Base-by-base conservation (phyloP, 2,888 invertebrate genomes). In the Rhagium mordax region DNA sequence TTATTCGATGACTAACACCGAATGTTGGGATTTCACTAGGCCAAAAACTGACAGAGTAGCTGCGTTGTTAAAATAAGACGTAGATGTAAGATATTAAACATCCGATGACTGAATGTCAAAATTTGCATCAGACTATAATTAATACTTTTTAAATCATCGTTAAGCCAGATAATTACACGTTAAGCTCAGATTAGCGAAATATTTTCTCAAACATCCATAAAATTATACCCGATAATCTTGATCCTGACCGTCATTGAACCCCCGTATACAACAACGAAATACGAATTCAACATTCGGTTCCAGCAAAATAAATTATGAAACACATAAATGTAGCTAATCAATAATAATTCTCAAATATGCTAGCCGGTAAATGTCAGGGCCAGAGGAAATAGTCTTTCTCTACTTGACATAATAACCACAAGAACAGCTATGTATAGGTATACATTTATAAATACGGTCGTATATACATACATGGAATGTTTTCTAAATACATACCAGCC, bases 371-470 rank as follows among this genome's bases (percentile, higher is more conserved):
- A 67, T 67, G 67, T 67, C 67, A 67, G 57, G 67, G 67, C 29
- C 66, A 66, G 55, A 67, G 47, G 67, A 67, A 67, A 64, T 51
- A 27, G 60, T 61, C 20, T 69, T 59, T 78, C 70, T 70, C 16
- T 41, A 41, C 61, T 41, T n/a, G 21, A 62, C 20, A 62, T 47
- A 62, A 62, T 47, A 48, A 48, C 16, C 18, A 33, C n/a, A 48
- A 48, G 48, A 48, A 47, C 47, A 8, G 41, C 20, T 47, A 47
- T 62, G 21, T 21, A 62, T 18, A 21, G 13, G 8, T 21, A 3
- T 15, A 27, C 15, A 57, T 27, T 57, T 27, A 24, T 57, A 24
- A 57, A 57, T 57, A n/a, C 7, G 16, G 48, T 41, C 41, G 24
- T n/a, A 62, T n/a, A 62, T 62, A 10, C 16, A 61, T 61, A 62